These are phyloP conservation scores for Cataglyphis cursor DNA, from an alignment of 2,888 invertebrate genomes.

Conservation along the genomic window DNA sequence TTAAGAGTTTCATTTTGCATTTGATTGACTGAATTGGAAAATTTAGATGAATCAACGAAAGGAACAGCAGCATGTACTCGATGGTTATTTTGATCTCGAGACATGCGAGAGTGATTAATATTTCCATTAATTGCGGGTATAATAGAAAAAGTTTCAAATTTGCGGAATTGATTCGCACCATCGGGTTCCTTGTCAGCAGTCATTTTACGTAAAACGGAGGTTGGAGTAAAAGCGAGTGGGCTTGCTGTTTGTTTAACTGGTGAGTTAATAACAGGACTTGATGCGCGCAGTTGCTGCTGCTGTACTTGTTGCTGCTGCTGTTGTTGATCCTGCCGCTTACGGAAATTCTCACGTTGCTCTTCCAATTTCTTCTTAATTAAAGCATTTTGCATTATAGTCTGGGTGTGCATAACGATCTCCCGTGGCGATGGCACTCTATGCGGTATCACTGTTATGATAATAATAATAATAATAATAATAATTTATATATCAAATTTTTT, in stretches of 20 bases:
- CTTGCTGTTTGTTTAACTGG: slow-evolving; percentile 88
- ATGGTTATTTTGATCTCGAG: slow-evolving; percentile 31
- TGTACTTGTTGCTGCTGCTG: slow-evolving; percentile 78
- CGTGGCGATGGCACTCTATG: slow-evolving; percentile 94
- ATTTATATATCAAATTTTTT: slow-evolving; percentile 5
- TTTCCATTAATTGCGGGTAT: slow-evolving; percentile 52
- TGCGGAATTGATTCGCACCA: slow-evolving; percentile 85
- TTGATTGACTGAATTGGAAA: slow-evolving; percentile 36
- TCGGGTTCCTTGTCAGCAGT: slow-evolving; percentile 95
- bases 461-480: slow-evolving; percentile 63
- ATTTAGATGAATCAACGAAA: slow-evolving; percentile 12
- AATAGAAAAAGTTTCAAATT: slow-evolving; percentile 73
- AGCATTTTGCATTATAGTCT: slow-evolving; percentile 95
- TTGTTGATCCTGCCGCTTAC: slow-evolving; percentile 91
- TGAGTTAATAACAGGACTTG: slow-evolving; percentile 82
- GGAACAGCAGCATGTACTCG: slow-evolving; percentile 19
- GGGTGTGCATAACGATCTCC: slow-evolving; percentile 94
- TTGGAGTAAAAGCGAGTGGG: slow-evolving; percentile 96
- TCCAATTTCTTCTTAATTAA: slow-evolving; percentile 96
- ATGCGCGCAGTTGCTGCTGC: slow-evolving; percentile 78
- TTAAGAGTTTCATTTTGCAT: slow-evolving; percentile 47
- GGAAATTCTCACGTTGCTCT: slow-evolving; percentile 94
- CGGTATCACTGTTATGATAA: slow-evolving; percentile 88
- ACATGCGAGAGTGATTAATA: slow-evolving; percentile 52
- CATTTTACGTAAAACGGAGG: slow-evolving; percentile 97